Base-by-base conservation (phyloP, 2,888 invertebrate species). In the Napeogenes inachia region DNA sequence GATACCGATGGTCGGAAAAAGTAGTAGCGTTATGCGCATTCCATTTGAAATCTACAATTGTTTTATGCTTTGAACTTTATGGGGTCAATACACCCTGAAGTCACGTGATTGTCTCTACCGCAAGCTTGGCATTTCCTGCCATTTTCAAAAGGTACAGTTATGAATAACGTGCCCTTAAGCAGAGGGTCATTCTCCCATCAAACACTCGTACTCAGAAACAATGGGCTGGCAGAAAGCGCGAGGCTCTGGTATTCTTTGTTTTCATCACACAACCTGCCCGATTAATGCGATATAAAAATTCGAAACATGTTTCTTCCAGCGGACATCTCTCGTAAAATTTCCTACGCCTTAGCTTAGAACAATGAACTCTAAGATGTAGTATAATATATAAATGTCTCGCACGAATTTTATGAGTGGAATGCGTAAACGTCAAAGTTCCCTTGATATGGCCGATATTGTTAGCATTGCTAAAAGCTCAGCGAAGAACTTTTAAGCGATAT, bases 281-380 rank as follows among this genome's bases (percentile, higher is more conserved):
- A 82, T 82, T 81, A 88, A 87, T 84, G 76, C 70, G 77, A 71
- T 77, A 87, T 90, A 84, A 87, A 89, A 86, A 90, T 90, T 89
- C 90, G 77, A 75, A 63, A 62, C 87, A 74, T 82, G 89, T 83
- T 70, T 71, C 73, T 69, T 67, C 69, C 76, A 74, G 72, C 78
- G 82, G 79, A 81, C 79, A 82, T 85, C 79, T 87, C 81, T 81
- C 82, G 77, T 86, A 82, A 84, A 84, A 84, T 84, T 84, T 87
- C 77, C 82, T 85, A 80, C 74, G 73, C 63, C 66, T 68, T 68
- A 73, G 73, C 75, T 77, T 74, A 76, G 81, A 82, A 82, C 88
- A 84, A 84, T 87, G 88, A 89, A 85, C 89, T 76, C 73, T 70
- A 68, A 65, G 73, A 74, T 56, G 60, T 62, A 57, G 59, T 61